Evolutionary conservation across 2,888 invertebrate genomes (phyloP), one percentile per base, ranked within the genome.

Genomic region (Shargacucullia verbasci): DNA sequence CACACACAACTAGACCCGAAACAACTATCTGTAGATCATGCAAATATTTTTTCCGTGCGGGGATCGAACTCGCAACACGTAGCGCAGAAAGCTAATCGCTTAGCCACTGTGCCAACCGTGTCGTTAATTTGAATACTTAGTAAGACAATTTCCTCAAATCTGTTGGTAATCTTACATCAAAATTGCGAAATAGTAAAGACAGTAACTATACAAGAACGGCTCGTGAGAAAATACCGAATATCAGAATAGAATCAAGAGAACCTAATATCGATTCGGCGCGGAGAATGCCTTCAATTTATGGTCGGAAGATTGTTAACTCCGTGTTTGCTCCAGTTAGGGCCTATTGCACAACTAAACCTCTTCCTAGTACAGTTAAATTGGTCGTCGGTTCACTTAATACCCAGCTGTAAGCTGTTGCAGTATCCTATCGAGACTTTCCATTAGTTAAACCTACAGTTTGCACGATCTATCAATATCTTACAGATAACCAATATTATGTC

Each of bases 251-350:
- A 29, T 3, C 50, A 15, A 20, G 20, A 29, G 9, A 29, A 29
- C 8, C 7, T 37, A 45, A 25, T 25, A 46, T 29, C 34, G 11
- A 54, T 59, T 49, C 40, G 45, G 29, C 15, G 41, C 49, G 31
- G 58, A 39, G 71, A 70, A 74, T 74, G 59, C 37, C 27, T 53
- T 39, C 31, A 45, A 61, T 64, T 70, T 61, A 66, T 66, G 54
- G 54, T 40, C 14, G 25, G 38, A 55, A 58, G 59, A 63, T 52
- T 61, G 68, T 72, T 44, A 33, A 35, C 53, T 29, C 35, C 14
- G 46, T 47, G 47, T 62, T 62, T 63, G 78, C 76, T 76, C 76
- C 52, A 75, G 65, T 66, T 76, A 41, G 1, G 33, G 43, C n/a
- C 15, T 12, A 48, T 76, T 76, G 45, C 67, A 43, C 52, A 29